phyloP scores from a whole-genome alignment of 2,113 vertebrate species.

The Macheiramphus alcinus region DNA sequence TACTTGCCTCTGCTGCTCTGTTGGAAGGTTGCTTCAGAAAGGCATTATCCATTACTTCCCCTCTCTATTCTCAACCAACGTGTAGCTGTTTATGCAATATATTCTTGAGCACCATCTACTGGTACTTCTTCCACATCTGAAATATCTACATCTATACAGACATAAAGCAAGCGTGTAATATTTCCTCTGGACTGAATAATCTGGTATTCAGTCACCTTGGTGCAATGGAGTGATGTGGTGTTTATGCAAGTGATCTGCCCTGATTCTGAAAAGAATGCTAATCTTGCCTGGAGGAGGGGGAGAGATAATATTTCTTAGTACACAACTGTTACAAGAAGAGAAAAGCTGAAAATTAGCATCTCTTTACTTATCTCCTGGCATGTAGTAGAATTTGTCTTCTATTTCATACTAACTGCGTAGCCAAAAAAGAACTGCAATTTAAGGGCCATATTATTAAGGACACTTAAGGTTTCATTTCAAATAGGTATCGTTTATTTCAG shows the following conservation, averaged over 20 bases:
- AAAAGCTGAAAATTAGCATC: neutral
- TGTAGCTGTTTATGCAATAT: neutral
- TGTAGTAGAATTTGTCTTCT: neutral
- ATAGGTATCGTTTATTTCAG: neutral
- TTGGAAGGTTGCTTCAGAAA: neutral
- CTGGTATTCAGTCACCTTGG: neutral
- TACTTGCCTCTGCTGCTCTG: neutral
- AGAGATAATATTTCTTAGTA: neutral
- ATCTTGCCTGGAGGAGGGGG: neutral
- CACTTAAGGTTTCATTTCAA: slow-evolving; percentile 11
- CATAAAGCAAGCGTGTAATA: neutral
- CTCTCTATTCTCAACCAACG: neutral
- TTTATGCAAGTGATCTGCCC: neutral
- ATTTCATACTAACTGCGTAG: neutral
- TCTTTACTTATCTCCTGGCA: neutral
- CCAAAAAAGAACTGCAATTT: neutral
- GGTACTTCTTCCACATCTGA: neutral
- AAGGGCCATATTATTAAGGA: neutral
- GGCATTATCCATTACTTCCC: neutral
- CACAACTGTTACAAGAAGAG: neutral
- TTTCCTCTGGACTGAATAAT: neutral
- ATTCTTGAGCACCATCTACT: slow-evolving; percentile 62
- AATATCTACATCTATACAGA: neutral
- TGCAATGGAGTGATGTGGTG: neutral
- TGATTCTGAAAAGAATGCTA: neutral